These are phyloP conservation scores for Herminia tarsipennalis DNA, from an alignment of 2,888 invertebrate genomes.

Conservation along the genomic window DNA sequence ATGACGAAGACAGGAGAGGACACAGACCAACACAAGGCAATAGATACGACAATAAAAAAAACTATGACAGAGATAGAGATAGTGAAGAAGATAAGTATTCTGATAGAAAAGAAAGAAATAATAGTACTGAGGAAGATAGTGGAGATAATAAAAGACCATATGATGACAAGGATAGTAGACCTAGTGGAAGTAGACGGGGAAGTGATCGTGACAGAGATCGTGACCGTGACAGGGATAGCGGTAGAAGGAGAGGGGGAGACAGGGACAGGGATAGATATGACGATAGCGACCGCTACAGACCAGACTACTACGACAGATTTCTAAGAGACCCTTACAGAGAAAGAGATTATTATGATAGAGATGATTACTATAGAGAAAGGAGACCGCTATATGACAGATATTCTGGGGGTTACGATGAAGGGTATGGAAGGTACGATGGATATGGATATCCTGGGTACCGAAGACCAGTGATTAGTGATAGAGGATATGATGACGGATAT, in stretches of 20 bases:
- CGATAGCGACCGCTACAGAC: slow-evolving; percentile 74
- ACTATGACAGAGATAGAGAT: slow-evolving; percentile 39
- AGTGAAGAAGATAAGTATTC: slow-evolving; percentile 60
- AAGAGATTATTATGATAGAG: slow-evolving; percentile 60
- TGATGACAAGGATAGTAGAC: slow-evolving; percentile 61
- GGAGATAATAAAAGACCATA: slow-evolving; percentile 61
- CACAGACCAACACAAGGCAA: slow-evolving; percentile 70
- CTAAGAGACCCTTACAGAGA: slow-evolving; percentile 72
- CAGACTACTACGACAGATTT: slow-evolving; percentile 76
- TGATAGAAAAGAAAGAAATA: slow-evolving; percentile 59
- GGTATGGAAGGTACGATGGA: slow-evolving; percentile 44
- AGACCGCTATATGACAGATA: slow-evolving; percentile 68
- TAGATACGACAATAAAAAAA: slow-evolving; percentile 64
- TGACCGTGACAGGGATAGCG: slow-evolving; percentile 61
- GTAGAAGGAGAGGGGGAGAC: slow-evolving; percentile 38
- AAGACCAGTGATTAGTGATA: slow-evolving; percentile 62
- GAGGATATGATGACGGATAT: slow-evolving; percentile 65
- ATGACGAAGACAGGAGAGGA: slow-evolving; percentile 54
- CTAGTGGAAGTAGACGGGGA: slow-evolving; percentile 55
- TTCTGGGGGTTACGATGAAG: slow-evolving; percentile 58
- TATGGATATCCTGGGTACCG: slow-evolving; percentile 62
- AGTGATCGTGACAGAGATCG: slow-evolving; percentile 61
- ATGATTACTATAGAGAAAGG: slow-evolving; percentile 65
- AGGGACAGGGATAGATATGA: slow-evolving; percentile 62
- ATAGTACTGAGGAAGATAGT: slow-evolving; percentile 67